phyloP scores from a whole-genome alignment of 2,113 vertebrate species.

The Nicator chloris region DNA sequence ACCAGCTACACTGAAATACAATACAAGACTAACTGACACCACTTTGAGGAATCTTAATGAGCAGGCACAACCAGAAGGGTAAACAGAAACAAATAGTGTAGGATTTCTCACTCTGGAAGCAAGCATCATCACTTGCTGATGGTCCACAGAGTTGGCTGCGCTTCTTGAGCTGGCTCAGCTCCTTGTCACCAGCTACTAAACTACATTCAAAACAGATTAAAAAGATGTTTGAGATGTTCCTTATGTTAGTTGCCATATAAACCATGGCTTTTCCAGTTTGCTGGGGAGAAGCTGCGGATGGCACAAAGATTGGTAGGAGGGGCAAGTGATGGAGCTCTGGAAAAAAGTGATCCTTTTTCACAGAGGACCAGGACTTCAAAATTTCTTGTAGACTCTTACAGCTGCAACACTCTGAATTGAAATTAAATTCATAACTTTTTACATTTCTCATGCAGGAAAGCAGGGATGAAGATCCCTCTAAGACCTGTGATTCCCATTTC shows the following conservation, averaged over 20 bases:
- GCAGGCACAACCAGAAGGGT: background rate
- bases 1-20: background rate
- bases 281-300: background rate
- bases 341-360: background rate
- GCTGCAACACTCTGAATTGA: background rate
- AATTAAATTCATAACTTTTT: background rate
- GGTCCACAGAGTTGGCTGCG: background rate
- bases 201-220: background rate
- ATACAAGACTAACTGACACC: background rate
- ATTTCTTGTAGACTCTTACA: background rate
- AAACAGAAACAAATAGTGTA: background rate
- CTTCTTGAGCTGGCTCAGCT: constrained; percentile 5
- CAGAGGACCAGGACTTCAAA: background rate
- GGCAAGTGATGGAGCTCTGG: background rate
- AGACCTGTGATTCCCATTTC: background rate
- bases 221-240: background rate
- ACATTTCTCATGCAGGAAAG: background rate
- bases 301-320: background rate
- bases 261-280: background rate
- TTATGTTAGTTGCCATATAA: background rate
- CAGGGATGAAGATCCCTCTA: background rate
- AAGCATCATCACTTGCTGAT: background rate
- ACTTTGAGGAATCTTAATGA: background rate
- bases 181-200: background rate
- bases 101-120: constrained; percentile 10